Evolutionary conservation across 1,140 invertebrate species (phyloP).

Genomic region (Thaumatotibia leucotreta): DNA sequence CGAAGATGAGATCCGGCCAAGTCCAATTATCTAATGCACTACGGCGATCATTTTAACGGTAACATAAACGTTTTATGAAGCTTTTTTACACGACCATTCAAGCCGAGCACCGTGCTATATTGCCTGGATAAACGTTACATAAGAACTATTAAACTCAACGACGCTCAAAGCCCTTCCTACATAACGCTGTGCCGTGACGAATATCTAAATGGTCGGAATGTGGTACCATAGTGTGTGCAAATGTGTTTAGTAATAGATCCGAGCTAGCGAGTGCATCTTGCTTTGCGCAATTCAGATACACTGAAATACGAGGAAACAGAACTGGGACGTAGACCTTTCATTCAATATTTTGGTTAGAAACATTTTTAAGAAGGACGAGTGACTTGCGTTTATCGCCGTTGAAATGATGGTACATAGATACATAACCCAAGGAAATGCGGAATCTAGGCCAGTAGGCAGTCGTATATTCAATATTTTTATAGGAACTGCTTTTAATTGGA

Average conservation of each 20-base stretch:
- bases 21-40: too few species aligned
- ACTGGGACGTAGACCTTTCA: conserved; percentile 19
- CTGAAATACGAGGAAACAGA: conserved; percentile 34
- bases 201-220: conserved; percentile 15
- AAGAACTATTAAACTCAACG: neutral
- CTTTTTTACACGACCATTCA: neutral
- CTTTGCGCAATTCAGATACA: conserved; percentile 25
- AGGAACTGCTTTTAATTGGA: too few species aligned
- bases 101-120: neutral
- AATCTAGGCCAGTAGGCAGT: too few species aligned
- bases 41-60: too few species aligned
- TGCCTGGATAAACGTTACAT: neutral
- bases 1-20: too few species aligned
- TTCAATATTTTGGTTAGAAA: conserved; percentile 3
- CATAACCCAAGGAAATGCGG: too few species aligned
- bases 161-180: neutral
- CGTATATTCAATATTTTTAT: too few species aligned
- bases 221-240: conserved; percentile 22
- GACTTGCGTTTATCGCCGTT: neutral
- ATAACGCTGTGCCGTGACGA: neutral
- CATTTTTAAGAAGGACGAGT: neutral
- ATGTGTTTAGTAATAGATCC: conserved; percentile 31
- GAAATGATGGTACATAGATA: neutral
- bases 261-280: conserved; percentile 29
- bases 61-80: too few species aligned